Base-by-base conservation (phyloP, 2,797 vertebrate genomes). In the Cuniculus paca region DNA sequence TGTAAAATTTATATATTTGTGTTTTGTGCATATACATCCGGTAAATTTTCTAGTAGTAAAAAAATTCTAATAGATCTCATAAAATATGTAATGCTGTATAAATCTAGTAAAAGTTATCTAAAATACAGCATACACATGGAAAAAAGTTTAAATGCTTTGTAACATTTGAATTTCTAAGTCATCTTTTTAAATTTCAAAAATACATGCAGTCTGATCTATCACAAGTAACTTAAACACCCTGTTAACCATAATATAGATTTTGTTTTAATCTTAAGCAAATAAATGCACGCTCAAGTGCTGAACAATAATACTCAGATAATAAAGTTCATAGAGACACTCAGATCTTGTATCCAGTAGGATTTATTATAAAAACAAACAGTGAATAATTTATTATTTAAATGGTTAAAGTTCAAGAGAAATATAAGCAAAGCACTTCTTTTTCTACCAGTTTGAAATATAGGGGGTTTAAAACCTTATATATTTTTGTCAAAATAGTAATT, bases 381-480 rank as follows among this genome's bases (percentile, higher is more conserved):
- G 8, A 90, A 85, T 92, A 90, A 86, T 0, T 4, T 85, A 39
- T 70, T 39, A 84, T 17, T 1, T 0, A 94, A 92, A 42, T 88
- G 58, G 20, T 94, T 78, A 90, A 96, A 94, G 58, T 74, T 95
- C 90, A 94, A 90, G 26, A 42, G 86, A 82, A 90, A 52, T 88
- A 7, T 1, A 95, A 96, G 61, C 39, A 93, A 91, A 60, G 13
- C 58, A 60, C 12, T 72, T 96, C n/a, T 50, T 74, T 91, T 56
- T 19, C 61, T 72, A 92, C 91, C 45, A 80, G 60, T 90, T 17
- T 94, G 61, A 97, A 93, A 96, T 86, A 54, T 31, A 92, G 68
- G 54, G 75, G 91, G 48, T 92, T 97, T 97, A 42, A 98, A 98
- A 91, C 31, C 42, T 95, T 85, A 19, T 81, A 78, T 68, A 97